Conservation (phyloP, 2,113 vertebrate genomes). For the Rhinopomastus cyanomelas region DNA sequence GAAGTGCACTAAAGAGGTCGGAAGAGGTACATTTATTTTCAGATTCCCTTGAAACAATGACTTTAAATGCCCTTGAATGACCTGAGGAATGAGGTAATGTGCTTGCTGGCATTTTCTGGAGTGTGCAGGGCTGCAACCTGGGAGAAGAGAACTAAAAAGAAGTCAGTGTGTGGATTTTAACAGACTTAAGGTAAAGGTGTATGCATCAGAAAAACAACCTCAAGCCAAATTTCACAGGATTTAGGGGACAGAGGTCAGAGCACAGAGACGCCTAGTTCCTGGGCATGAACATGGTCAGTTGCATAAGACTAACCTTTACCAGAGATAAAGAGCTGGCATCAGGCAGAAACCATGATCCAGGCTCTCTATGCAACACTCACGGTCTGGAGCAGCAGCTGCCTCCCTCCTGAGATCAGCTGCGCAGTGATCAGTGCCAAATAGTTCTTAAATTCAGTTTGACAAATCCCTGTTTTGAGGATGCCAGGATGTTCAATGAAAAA, state of each 20-base stretch:
- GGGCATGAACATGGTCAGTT: not conserved
- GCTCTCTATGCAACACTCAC: not conserved
- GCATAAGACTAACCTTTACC: not conserved
- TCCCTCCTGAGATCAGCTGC: not conserved
- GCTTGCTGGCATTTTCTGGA: not conserved
- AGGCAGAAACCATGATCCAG: not conserved
- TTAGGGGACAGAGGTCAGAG: rapidly evolving
- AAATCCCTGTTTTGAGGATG: not conserved
- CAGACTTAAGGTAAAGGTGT: not conserved
- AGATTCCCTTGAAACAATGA: not conserved
- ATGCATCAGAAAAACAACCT: not conserved
- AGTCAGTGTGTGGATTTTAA: not conserved
- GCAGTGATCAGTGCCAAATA: not conserved
- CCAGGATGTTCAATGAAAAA: not conserved
- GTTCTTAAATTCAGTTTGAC: not conserved
- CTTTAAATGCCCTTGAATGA: rapidly evolving
- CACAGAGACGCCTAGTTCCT: not conserved
- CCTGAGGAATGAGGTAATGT: not conserved
- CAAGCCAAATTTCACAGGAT: not conserved
- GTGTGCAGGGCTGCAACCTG: not conserved
- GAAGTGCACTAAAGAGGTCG: not conserved
- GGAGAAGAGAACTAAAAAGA: not conserved
- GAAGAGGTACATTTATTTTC: not conserved
- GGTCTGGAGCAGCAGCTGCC: not conserved
- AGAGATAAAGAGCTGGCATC: not conserved